Conservation (phyloP, 2,113 vertebrate genomes). For the Labeo catla region DNA sequence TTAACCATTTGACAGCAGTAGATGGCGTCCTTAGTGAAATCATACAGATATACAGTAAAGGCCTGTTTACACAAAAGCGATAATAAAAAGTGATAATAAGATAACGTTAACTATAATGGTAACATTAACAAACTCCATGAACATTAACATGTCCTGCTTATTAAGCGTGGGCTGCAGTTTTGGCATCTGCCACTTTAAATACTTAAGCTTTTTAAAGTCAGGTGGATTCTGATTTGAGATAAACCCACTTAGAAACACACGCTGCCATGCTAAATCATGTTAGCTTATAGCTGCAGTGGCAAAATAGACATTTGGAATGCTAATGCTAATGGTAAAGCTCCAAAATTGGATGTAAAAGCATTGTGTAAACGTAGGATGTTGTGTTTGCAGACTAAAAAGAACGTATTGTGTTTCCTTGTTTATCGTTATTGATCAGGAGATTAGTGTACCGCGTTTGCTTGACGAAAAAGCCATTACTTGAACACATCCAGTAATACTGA, state of each 20-base stretch:
- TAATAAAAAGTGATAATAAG: too few species aligned
- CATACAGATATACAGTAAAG: background rate
- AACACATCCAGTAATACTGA: conserved; percentile 21
- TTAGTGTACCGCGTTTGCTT: background rate
- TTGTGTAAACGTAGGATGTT: background rate
- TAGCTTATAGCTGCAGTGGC: background rate
- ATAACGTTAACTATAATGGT: too few species aligned
- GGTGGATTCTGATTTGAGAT: background rate
- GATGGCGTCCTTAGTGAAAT: background rate
- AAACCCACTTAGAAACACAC: background rate
- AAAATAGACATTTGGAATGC: background rate
- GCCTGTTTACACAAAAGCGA: too few species aligned
- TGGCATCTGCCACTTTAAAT: too few species aligned
- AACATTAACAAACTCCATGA: too few species aligned
- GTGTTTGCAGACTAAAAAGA: background rate
- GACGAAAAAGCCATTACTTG: conserved; percentile 15
- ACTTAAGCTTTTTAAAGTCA: too few species aligned
- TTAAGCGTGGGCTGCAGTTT: too few species aligned
- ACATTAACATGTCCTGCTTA: too few species aligned
- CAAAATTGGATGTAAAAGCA: background rate
- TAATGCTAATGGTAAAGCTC: background rate
- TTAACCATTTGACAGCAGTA: background rate
- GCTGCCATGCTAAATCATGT: background rate
- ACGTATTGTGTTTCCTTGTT: background rate
- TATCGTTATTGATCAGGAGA: conserved; percentile 1